Conservation (phyloP, 2,113 vertebrate genomes). For the Bothrops jararaca region DNA sequence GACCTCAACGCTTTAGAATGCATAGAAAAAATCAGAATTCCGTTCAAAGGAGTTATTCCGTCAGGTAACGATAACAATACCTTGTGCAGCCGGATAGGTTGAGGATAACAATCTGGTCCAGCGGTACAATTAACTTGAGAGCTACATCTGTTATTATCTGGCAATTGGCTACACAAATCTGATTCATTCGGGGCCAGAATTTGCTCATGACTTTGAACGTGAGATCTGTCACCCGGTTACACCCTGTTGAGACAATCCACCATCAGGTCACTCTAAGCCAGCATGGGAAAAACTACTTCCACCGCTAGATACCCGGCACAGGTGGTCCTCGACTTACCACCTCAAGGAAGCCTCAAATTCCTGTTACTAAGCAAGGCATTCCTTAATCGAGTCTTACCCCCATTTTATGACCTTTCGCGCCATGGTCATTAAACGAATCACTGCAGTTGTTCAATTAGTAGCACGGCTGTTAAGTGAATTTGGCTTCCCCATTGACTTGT, state of each 20-base stretch:
- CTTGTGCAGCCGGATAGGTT: conserved; percentile 77
- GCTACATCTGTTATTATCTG: conserved; percentile 71
- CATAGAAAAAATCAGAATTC: background rate
- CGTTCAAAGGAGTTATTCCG: conserved; percentile 1
- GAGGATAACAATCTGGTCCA: conserved; percentile 70
- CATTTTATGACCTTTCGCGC: no score
- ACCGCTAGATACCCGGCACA: background rate
- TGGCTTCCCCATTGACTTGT: no score
- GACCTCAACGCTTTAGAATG: background rate
- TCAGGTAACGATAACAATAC: conserved; percentile 58
- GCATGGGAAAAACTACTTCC: background rate
- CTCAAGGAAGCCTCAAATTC: no score
- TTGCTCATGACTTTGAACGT: conserved; percentile 73
- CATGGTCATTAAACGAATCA: no score
- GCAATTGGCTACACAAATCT: conserved; percentile 73
- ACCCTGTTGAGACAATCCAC: conserved; percentile 64
- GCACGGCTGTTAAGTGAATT: no score
- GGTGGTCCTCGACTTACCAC: no score
- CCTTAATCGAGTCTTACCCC: no score
- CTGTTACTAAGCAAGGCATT: no score
- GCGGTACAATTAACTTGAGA: conserved; percentile 66
- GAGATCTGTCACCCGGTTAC: conserved; percentile 73
- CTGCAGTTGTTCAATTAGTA: no score
- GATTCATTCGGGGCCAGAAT: conserved; percentile 69
- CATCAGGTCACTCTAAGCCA: conserved; percentile 13